A percentile compares a stretch with the other conserved stretches of the same genome.
phyloP scores from a whole-genome alignment of 2,888 invertebrate species.

The Esperia sulphurella region DNA sequence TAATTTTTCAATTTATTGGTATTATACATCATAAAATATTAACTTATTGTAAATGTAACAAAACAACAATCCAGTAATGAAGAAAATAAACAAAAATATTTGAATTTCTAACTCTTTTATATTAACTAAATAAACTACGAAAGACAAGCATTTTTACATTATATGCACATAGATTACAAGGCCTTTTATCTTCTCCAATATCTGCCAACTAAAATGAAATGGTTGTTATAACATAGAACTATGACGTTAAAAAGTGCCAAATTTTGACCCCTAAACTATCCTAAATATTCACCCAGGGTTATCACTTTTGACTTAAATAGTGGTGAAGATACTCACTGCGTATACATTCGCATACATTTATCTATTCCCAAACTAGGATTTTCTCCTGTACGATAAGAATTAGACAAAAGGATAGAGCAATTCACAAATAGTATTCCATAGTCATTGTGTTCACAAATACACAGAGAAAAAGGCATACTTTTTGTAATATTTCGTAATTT shows the following conservation, averaged over 20 bases:
- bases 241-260: slow-evolving; percentile 5
- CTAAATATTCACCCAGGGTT: not conserved
- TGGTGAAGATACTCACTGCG: not conserved
- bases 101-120: slow-evolving; percentile 49
- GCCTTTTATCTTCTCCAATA: slow-evolving; percentile 22
- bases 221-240: slow-evolving; percentile 18
- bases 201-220: slow-evolving; percentile 27
- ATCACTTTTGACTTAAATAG: not conserved
- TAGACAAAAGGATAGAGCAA: too few relatives aligned
- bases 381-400: too few relatives aligned
- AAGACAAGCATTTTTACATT: slow-evolving; percentile 58
- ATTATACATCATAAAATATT: slow-evolving; percentile 53
- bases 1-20: slow-evolving; percentile 38
- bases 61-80: slow-evolving; percentile 62
- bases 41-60: slow-evolving; percentile 65
- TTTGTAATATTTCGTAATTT: too few relatives aligned
- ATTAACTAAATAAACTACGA: slow-evolving; percentile 53
- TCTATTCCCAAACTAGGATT: too few relatives aligned
- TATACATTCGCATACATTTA: too few relatives aligned
- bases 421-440: too few relatives aligned
- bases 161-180: slow-evolving; percentile 68
- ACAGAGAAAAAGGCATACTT: too few relatives aligned
- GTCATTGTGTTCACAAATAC: too few relatives aligned
- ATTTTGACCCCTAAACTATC: not conserved
- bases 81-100: slow-evolving; percentile 55